These are phyloP conservation scores for Callinectes sapidus DNA, from an alignment of 2,888 invertebrate species.

Conservation along the genomic window DNA sequence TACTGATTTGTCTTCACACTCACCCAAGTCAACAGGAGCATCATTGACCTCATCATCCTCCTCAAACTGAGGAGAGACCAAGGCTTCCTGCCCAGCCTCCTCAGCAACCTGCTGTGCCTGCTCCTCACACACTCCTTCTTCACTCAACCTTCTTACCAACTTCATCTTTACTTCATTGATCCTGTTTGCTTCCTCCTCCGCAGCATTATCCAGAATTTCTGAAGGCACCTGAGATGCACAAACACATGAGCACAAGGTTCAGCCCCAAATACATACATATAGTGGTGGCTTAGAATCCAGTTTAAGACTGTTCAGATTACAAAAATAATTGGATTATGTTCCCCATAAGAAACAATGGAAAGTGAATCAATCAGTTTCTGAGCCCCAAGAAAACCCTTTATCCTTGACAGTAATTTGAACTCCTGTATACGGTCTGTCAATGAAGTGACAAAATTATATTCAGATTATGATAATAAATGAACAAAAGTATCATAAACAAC, in stretches of 20 bases:
- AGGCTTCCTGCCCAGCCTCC: conserved; percentile 45
- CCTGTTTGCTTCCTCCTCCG: conserved; percentile 51
- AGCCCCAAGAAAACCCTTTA: no score
- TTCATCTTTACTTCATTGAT: conserved; percentile 32
- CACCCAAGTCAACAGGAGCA: conserved; percentile 59
- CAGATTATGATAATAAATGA: no score
- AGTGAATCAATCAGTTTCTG: no score
- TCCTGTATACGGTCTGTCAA: no score
- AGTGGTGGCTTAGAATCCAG: no score
- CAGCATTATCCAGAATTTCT: conserved; percentile 42
- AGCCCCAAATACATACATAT: neutral
- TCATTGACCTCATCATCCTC: conserved; percentile 49
- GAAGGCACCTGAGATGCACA: conserved; percentile 44
- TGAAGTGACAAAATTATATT: no score
- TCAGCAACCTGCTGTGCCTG: conserved; percentile 56
- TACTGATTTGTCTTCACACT: neutral
- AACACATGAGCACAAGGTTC: neutral
- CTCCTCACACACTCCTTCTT: conserved; percentile 29
- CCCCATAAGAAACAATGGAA: no score
- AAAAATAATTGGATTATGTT: no score
- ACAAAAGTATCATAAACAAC: no score
- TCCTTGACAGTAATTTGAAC: no score
- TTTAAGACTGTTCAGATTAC: no score
- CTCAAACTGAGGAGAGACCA: conserved; percentile 14
- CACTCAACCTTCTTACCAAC: conserved; percentile 24